Percentiles rank a stretch among this genome's conserved stretches.
Evolutionary conservation across 1,140 invertebrate species (phyloP).

Genomic region (Papilio glaucus): DNA sequence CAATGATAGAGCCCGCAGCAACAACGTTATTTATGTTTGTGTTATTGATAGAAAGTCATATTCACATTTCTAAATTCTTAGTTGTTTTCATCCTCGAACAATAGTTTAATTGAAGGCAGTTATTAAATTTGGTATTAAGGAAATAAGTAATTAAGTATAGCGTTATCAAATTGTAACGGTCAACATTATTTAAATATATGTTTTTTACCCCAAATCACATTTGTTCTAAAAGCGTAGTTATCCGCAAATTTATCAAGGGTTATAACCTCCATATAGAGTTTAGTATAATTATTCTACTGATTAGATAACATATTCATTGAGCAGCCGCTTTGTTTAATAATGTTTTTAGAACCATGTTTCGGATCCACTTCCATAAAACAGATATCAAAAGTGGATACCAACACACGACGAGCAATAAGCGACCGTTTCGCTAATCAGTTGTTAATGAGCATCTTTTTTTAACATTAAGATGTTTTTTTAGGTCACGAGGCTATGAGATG

Average conservation of each 20-base stretch:
- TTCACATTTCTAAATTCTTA: too few species aligned
- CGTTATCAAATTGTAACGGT: not conserved
- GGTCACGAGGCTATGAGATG: constrained; percentile 74
- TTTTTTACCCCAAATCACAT: constrained; percentile 36
- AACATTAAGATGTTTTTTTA: constrained; percentile 66
- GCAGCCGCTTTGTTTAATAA: constrained; percentile 18
- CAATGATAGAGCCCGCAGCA: too few species aligned
- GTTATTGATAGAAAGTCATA: too few species aligned
- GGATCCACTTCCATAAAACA: not conserved
- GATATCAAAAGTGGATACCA: not conserved
- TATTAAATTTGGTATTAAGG: not conserved
- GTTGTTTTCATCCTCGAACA: too few species aligned
- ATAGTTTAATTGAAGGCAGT: too few species aligned
- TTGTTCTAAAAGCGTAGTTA: constrained; percentile 44
- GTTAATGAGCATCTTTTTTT: constrained; percentile 43
- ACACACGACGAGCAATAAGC: not conserved
- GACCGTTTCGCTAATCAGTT: constrained; percentile 34
- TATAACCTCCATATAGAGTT: constrained; percentile 52
- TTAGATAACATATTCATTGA: constrained; percentile 22
- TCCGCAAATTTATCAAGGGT: constrained; percentile 61
- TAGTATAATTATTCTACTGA: constrained; percentile 43
- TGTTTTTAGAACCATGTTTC: constrained; percentile 23
- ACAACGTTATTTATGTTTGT: too few species aligned
- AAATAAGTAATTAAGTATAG: not conserved
- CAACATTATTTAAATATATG: not conserved